Evolutionary conservation across 1,140 invertebrate genomes (phyloP).

Genomic region (Tetramorium simillimum): DNA sequence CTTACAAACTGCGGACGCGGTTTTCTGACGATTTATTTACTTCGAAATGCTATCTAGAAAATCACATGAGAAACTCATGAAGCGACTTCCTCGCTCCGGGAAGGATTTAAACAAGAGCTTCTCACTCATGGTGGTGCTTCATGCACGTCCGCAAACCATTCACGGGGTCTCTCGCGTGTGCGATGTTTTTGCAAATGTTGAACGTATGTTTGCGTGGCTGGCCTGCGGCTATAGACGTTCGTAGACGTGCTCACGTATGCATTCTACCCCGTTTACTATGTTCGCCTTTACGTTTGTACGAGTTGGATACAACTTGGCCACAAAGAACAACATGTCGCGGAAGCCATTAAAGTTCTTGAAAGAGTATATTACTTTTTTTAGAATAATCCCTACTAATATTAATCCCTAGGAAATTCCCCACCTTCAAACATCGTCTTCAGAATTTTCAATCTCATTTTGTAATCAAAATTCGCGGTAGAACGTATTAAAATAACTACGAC

Average conservation of each 20-base stretch:
- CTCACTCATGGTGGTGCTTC: constrained; percentile 21
- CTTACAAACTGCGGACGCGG: neutral
- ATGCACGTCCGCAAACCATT: constrained; percentile 30
- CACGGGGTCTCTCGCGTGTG: neutral
- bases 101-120: constrained; percentile 41
- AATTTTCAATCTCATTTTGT: neutral
- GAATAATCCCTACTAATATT: neutral
- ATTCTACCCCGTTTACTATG: neutral
- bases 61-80: constrained; percentile 31
- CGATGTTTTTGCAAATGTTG: constrained; percentile 51
- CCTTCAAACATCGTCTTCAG: neutral
- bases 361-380: constrained; percentile 47
- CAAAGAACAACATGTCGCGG: constrained; percentile 31
- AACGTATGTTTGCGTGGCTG: constrained; percentile 28
- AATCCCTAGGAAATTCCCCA: neutral
- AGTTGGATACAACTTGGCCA: constrained; percentile 9
- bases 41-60: constrained; percentile 11
- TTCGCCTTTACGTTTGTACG: constrained; percentile 19
- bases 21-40: constrained; percentile 30
- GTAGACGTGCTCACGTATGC: constrained; percentile 14
- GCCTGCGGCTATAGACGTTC: constrained; percentile 27
- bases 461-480: neutral
- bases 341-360: neutral
- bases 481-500: neutral
- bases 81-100: neutral